Conservation (phyloP, 2,888 invertebrate species). For the Athalia circularis region DNA sequence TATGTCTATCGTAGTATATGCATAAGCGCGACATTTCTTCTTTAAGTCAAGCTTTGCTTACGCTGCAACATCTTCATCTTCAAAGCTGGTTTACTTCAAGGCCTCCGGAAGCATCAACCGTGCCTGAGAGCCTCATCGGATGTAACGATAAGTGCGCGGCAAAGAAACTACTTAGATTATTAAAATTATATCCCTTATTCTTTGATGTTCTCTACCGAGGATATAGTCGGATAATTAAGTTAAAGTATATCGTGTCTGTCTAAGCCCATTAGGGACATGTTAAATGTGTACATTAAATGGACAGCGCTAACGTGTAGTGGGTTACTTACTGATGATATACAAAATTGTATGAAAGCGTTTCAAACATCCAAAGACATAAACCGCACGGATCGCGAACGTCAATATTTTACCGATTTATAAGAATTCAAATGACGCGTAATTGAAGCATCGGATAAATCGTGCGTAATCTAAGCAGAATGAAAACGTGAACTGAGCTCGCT, state of each 20-base stretch:
- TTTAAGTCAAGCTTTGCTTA: no score
- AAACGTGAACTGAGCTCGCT: no score
- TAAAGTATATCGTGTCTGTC: neutral
- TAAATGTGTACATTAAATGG: neutral
- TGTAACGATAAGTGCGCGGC: no score
- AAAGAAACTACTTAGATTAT: neutral
- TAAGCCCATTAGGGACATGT: slow-evolving; percentile 15
- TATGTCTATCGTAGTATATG: no score
- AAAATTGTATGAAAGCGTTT: neutral
- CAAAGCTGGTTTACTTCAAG: no score
- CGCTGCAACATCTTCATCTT: no score
- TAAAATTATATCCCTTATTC: neutral
- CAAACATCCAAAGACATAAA: slow-evolving; percentile 9
- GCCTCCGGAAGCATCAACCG: no score
- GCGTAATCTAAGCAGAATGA: no score
- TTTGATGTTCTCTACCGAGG: neutral
- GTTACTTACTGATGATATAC: slow-evolving; percentile 1
- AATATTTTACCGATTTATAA: neutral
- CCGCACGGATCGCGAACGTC: neutral
- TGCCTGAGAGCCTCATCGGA: no score
- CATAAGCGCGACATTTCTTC: no score
- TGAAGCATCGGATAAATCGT: no score
- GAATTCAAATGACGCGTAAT: no score
- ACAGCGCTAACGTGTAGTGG: neutral
- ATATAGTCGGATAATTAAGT: slow-evolving; percentile 18